Evolutionary conservation across 2,797 vertebrate species (phyloP), one percentile per base, ranked within the genome.

Genomic region (Acomys russatus): DNA sequence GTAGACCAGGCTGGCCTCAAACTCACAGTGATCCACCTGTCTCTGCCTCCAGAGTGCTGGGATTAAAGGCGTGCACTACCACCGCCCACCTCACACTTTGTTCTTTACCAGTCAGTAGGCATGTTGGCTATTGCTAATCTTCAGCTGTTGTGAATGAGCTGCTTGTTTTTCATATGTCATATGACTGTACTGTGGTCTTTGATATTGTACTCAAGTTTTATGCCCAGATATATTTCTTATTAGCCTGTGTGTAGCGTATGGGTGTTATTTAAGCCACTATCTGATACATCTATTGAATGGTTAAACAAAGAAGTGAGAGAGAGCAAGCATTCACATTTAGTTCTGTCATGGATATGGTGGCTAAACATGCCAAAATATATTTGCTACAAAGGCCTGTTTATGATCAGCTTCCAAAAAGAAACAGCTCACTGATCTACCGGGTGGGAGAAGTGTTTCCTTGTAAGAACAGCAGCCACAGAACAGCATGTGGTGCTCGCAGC

Each of bases 401-500:
- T 85, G 78, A 66, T 88, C 64, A 49, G 10, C 20, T 94, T 88
- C 74, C 95, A 88, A 96, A 82, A 71, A 87, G 64, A 95, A 94
- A 44, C 28, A 91, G 77, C 35, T 92, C 77, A 49, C 54, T 94
- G 11, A 11, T 89, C 54, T 56, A 11, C 22, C 33, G 77, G 38
- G n/a, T 76, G 64, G 90, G 73, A 54, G 33, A 91, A 94, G 61
- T 91, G 10, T 49, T 88, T 76, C n/a, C 56, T 74, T 71, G 22
- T 1, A 28, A 49, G 66, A 68, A 49, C 71, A 84, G 78, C 9
- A 70, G 59, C 83, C 20, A 0, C 15, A 44, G 56, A 92, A 76
- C 25, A 88, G 87, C 77, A 51, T 38, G 28, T 86, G 86, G 70
- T 90, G 38, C 66, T 88, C 92, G 90, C 90, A 86, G 94, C 76